Evolutionary conservation across 1,140 invertebrate genomes (phyloP).

Genomic region (Lithobius niger): DNA sequence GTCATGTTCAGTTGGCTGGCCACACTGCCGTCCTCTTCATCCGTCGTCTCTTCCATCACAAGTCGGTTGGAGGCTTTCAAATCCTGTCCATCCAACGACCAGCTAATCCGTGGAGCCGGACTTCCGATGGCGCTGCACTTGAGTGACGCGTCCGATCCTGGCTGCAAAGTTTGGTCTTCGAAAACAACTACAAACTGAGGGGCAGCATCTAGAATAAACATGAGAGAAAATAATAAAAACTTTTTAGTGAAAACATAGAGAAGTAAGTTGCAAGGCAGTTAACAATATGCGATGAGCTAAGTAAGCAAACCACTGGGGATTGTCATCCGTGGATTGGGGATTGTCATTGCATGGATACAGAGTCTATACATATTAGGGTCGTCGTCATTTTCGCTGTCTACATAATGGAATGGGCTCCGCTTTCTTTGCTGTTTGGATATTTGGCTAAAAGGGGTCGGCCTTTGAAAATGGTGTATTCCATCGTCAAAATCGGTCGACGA

Average conservation of each 20-base stretch:
- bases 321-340: too few species aligned
- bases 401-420: too few species aligned
- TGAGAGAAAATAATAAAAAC: constrained; percentile 1
- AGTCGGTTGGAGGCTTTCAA: constrained; percentile 43
- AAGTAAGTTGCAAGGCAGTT: neutral
- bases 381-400: too few species aligned
- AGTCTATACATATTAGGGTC: too few species aligned
- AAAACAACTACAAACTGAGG: constrained; percentile 66
- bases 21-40: constrained; percentile 79
- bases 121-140: constrained; percentile 70
- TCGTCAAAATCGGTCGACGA: too few species aligned
- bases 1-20: constrained; percentile 90
- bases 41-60: constrained; percentile 68
- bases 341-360: too few species aligned
- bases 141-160: constrained; percentile 62
- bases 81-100: constrained; percentile 63
- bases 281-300: too few species aligned
- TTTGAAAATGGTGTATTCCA: too few species aligned
- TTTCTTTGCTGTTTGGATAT: too few species aligned
- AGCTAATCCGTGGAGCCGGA: constrained; percentile 46
- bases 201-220: constrained; percentile 51
- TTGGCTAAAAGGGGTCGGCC: too few species aligned
- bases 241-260: too few species aligned
- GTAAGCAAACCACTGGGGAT: too few species aligned
- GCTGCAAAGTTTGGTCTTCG: constrained; percentile 66